Evolutionary conservation across 2,113 vertebrate genomes (phyloP), one percentile per base, ranked within the genome.

Genomic region (Benitochromis conjunctus): DNA sequence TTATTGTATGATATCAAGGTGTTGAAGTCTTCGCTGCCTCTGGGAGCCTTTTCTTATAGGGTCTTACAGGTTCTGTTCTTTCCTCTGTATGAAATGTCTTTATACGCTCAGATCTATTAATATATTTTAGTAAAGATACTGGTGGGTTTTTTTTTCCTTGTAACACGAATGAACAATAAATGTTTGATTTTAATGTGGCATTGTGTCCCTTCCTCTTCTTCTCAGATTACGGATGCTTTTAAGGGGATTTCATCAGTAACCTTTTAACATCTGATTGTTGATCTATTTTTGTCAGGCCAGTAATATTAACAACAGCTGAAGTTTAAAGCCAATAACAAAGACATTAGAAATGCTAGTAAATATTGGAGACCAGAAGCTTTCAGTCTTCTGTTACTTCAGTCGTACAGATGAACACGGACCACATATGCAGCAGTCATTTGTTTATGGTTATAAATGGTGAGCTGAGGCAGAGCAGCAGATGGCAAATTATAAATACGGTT

Each of bases 111-210:
- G 87, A 96, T 95, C 92, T 93, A 91, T 94, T 96, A 94, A 95
- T 96, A 95, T 96, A 96, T 96, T 95, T 96, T 95, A 96, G 93
- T 93, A 92, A 95, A 90, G 83, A 94, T 94, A 81, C 89, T 85
- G 86, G 93, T 94, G 86, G 79, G 0, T 1, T 4, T 60, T 58
- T 91, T 93, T 84, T 64, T 78, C 86, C 88, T 85, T 94, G 92
- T 94, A 93, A 91, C 87, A 92, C 90, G 80, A 78, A 94, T 90
- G 71, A 93, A 94, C 86, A 95, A 96, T 95, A 96, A 95, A 96
- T 92, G 87, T 94, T 94, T 94, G 80, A 94, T 92, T 88, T 76
- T 78, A 79, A 80, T 69, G 60, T 58, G 36, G 9, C 18, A 54
- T 74, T 26, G 2, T 58, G 5, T 77, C 53, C n/a, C 34, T 60